These are phyloP conservation scores for Delphinus delphis DNA, from an alignment of 2,113 vertebrate species.

Conservation along the genomic window DNA sequence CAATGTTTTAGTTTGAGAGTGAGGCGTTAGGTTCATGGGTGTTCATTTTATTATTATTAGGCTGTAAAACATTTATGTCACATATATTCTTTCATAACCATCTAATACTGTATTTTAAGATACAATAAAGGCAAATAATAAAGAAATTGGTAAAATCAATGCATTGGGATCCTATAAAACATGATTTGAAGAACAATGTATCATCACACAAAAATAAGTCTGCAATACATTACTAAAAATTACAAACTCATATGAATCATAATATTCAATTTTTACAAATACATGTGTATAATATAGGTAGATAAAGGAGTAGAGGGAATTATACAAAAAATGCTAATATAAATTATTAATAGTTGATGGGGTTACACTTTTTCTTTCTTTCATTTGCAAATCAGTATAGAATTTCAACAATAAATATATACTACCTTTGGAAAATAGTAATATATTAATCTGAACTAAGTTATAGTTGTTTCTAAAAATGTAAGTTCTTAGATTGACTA, in stretches of 20 bases:
- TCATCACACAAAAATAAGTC: not conserved
- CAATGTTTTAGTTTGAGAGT: not conserved
- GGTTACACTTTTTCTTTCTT: not conserved
- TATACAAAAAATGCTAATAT: not conserved
- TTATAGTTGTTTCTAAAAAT: not conserved
- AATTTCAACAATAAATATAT: not conserved
- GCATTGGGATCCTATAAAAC: not conserved
- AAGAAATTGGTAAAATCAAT: not conserved
- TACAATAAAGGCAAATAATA: not conserved
- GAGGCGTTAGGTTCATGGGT: not conserved
- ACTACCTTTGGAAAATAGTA: not conserved
- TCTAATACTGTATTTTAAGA: not conserved
- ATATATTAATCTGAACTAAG: not conserved
- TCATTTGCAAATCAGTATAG: not conserved
- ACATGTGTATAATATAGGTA: not conserved
- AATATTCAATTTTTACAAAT: not conserved
- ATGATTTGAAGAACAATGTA: not conserved
- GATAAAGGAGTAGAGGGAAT: not conserved
- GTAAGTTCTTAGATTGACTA: not conserved
- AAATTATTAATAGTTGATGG: not conserved
- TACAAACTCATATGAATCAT: not conserved
- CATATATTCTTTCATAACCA: not conserved
- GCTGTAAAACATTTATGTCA: not conserved
- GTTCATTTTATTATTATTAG: not conserved
- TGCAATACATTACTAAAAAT: not conserved